A percentile compares a stretch with the other conserved stretches of the same genome.
Evolutionary conservation across 37 sponge, comb jelly and placozoan species (phyloP).

Genomic region (Beroe forskalii): DNA sequence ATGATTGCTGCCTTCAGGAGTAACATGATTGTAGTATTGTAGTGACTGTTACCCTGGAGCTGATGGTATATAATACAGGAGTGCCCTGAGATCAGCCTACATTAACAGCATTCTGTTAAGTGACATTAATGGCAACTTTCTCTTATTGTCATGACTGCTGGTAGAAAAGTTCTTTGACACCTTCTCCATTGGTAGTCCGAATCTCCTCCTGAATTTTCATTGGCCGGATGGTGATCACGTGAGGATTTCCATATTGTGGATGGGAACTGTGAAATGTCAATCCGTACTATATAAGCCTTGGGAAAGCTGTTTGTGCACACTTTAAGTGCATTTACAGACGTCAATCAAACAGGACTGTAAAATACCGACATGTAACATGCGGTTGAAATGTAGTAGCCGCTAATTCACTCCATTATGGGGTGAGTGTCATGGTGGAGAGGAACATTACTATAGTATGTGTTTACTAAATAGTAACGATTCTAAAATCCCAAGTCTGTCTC

Average conservation of each 20-base stretch:
- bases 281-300: background rate
- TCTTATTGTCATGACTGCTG: slow-evolving; percentile 43
- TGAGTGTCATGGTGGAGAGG: too few species aligned
- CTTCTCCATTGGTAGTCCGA: background rate
- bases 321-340: background rate
- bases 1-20: too few species aligned
- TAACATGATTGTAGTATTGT: too few species aligned
- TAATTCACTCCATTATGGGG: too few species aligned
- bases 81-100: background rate
- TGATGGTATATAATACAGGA: too few species aligned
- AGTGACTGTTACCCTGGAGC: too few species aligned
- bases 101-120: slow-evolving; percentile 50
- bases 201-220: background rate
- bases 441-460: too few species aligned
- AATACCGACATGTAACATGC: too few species aligned
- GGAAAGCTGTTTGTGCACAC: background rate
- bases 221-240: background rate
- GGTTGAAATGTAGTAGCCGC: too few species aligned
- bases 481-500: too few species aligned
- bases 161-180: slow-evolving; percentile 61
- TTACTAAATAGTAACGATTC: too few species aligned
- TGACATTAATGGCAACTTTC: slow-evolving; percentile 30
- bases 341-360: background rate
- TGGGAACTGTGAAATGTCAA: background rate
- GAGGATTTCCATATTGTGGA: background rate